Base-by-base conservation (phyloP, 2,113 vertebrate genomes). In the Scartelaos histophorus region DNA sequence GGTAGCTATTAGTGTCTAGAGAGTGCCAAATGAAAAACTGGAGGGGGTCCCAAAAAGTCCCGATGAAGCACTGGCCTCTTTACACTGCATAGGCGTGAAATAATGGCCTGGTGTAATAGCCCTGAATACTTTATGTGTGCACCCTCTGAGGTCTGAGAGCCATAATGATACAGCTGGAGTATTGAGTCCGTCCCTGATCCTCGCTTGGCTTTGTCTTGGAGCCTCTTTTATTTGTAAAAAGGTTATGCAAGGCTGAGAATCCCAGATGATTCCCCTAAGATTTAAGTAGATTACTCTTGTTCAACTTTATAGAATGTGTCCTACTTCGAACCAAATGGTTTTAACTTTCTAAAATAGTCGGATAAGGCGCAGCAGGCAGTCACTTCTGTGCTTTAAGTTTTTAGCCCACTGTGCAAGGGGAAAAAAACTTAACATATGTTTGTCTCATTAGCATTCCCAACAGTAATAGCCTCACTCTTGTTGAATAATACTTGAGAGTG, bases 1-100 rank as follows among this genome's bases (percentile, higher is more conserved):
- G 75, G 69, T 72, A 79, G 75, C 85, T 70, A 82, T 88, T 88
- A 86, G 74, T 65, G 69, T 71, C 72, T 62, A 35, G 80, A 82
- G 79, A 87, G 73, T 74, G 79, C 76, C 71, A 78, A 90, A 86
- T 88, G 73, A 87, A 85, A 82, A 85, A 71, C 82, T 85, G 80
- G 79, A 86, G 80, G 79, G 82, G 73, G 71, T 78, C 88, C 82
- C 73, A 79, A 82, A 85, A 85, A 81, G 75, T 80, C 85, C 67
- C 75, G 80, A 83, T 87, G 73, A 85, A 82, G 84, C 80, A 69
- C 70, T 87, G 80, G 76, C 69, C 79, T 80, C 80, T 84, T 87
- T 74, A 70, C 66, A 71, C 85, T 75, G 78, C 82, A 86, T 70
- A 73, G 75, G 80, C 73, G 21, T 87, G 76, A 86, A 88, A 86